Evolutionary conservation across 2,113 vertebrate species (phyloP).

Genomic region (Elachura formosa): DNA sequence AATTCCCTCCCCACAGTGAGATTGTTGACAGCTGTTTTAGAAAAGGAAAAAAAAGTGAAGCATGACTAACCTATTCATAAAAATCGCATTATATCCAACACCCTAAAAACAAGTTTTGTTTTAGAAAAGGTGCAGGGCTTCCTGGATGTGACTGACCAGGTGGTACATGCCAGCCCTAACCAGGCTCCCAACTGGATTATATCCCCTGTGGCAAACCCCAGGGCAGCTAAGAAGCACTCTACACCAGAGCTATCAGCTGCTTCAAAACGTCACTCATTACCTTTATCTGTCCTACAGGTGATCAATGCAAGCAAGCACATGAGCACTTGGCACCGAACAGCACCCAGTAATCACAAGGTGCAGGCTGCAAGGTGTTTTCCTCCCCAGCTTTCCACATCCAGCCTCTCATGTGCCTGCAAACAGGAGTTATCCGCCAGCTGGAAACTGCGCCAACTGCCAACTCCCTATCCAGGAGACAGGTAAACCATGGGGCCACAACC

Average conservation of each 20-base stretch:
- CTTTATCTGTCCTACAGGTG: conserved; percentile 17
- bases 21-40: conserved; percentile 6
- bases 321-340: not conserved
- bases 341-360: not conserved
- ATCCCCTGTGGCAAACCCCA: not conserved
- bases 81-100: not conserved
- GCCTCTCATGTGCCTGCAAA: not conserved
- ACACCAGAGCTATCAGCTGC: not conserved
- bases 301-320: not conserved
- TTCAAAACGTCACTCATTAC: not conserved
- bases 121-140: not conserved
- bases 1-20: not conserved
- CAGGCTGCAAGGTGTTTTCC: conserved; percentile 9
- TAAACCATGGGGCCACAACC: not conserved
- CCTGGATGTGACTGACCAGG: not conserved
- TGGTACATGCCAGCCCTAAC: not conserved
- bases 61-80: conserved; percentile 20
- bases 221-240: not conserved
- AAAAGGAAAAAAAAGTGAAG: not conserved
- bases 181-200: not conserved
- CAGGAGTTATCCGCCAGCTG: not conserved
- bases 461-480: not conserved
- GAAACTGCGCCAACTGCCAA: not conserved
- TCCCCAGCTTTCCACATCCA: not conserved
- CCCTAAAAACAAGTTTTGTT: not conserved